Conservation (phyloP, 2,797 vertebrate genomes). For the Coreius guichenoti region DNA sequence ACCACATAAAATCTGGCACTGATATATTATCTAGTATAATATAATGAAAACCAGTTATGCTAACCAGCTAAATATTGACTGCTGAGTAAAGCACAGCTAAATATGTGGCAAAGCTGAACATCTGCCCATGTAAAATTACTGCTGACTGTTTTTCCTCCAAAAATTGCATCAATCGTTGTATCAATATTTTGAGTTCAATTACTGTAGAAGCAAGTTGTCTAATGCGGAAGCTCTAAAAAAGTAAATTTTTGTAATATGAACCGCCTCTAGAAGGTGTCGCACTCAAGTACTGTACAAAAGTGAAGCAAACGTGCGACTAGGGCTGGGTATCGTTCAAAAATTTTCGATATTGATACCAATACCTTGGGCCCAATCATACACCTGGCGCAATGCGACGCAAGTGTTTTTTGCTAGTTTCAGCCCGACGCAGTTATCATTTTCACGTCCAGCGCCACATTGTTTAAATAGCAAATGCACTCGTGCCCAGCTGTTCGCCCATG, state of each 20-base stretch:
- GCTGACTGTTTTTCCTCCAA: background rate
- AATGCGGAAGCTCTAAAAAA: background rate
- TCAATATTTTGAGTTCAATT: background rate
- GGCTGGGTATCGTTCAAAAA: too few relatives aligned
- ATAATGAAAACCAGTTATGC: background rate
- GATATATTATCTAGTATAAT: background rate
- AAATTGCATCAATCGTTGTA: background rate
- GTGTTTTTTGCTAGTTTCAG: too few relatives aligned
- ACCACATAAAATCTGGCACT: background rate
- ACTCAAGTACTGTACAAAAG: background rate
- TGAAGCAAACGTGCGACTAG: too few relatives aligned
- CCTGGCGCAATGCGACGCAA: too few relatives aligned
- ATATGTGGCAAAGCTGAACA: background rate
- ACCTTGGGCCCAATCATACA: too few relatives aligned
- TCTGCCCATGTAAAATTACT: background rate
- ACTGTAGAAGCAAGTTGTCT: too few relatives aligned
- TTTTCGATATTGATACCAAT: too few relatives aligned
- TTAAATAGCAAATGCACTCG: too few relatives aligned
- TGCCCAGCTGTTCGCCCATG: too few relatives aligned
- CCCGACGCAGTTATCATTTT: too few relatives aligned
- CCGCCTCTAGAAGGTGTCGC: background rate
- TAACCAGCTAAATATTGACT: background rate
- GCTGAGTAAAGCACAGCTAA: background rate
- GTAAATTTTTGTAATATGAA: background rate
- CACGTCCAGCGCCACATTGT: too few relatives aligned